A percentile compares a stretch with the other conserved stretches of the same genome.
Conservation (phyloP, 64 coral and sea anemone species). For the Actinia tenebrosa region DNA sequence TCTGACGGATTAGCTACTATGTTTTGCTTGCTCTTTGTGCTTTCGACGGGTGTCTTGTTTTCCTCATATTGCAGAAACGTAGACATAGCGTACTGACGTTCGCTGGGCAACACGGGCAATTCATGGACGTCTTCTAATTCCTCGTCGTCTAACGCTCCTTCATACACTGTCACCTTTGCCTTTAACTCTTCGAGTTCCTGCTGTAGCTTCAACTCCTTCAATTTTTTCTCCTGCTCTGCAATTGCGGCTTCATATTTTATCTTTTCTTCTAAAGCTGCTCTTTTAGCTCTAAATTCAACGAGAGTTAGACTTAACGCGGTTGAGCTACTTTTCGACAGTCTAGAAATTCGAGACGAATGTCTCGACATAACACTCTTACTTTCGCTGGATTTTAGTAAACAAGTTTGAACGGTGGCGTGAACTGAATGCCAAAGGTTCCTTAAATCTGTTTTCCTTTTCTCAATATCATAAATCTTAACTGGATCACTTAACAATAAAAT, state of each 20-base stretch:
- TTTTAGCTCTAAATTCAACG: slow-evolving; percentile 49
- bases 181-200: slow-evolving; percentile 43
- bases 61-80: background rate
- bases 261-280: slow-evolving; percentile 60
- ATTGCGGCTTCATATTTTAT: slow-evolving; percentile 58
- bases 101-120: background rate
- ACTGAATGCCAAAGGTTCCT: background rate
- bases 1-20: background rate
- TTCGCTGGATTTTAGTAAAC: background rate
- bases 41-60: background rate
- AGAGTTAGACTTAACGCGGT: slow-evolving; percentile 41
- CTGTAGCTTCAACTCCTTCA: slow-evolving; percentile 45
- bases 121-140: background rate
- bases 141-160: slow-evolving; percentile 14
- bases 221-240: slow-evolving; percentile 62
- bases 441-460: background rate
- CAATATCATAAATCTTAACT: background rate
- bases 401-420: background rate
- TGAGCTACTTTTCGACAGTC: slow-evolving; percentile 16
- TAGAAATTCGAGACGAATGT: background rate
- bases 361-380: background rate
- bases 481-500: background rate
- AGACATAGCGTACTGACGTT: slow-evolving; percentile 23
- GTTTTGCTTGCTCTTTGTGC: background rate
- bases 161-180: slow-evolving; percentile 44